phyloP scores from a whole-genome alignment of 2,888 invertebrate species.

The Patella depressa region DNA sequence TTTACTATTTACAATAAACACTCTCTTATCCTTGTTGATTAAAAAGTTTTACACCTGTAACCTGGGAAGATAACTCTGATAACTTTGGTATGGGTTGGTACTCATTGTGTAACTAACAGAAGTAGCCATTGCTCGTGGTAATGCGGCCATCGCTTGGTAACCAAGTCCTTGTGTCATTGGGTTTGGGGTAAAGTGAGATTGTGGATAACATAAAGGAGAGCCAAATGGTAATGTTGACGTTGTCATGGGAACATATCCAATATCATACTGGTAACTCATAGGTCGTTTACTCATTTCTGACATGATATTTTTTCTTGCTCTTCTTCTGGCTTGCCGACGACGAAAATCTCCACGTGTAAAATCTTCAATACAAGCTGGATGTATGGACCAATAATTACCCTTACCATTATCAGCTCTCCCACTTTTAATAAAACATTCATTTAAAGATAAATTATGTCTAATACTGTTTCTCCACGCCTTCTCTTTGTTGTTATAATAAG shows the following conservation, averaged over 20 bases:
- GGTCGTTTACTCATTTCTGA: conserved; percentile 20
- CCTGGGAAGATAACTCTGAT: too few species aligned
- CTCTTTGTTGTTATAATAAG: conserved; percentile 63
- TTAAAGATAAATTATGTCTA: conserved; percentile 66
- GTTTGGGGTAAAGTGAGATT: too few species aligned
- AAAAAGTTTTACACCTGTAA: too few species aligned
- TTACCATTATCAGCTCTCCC: conserved; percentile 82
- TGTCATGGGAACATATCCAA: conserved; percentile 55
- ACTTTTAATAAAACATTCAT: conserved; percentile 68
- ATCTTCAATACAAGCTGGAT: conserved; percentile 96
- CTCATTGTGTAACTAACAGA: too few species aligned
- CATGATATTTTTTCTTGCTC: conserved; percentile 74
- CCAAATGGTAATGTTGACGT: conserved; percentile 38
- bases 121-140: too few species aligned
- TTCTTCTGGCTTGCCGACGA: conserved; percentile 93
- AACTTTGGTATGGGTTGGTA: too few species aligned
- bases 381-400: conserved; percentile 98
- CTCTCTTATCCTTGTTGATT: too few species aligned
- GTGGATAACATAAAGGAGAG: neutral
- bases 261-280: conserved; percentile 35
- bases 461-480: conserved; percentile 69
- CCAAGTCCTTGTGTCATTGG: too few species aligned
- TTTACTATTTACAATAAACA: too few species aligned
- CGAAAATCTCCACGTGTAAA: conserved; percentile 96
- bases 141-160: too few species aligned